Percentiles rank a stretch among this genome's conserved stretches.
Conservation (phyloP, 1,140 invertebrate species). For the Philaenus spumarius region DNA sequence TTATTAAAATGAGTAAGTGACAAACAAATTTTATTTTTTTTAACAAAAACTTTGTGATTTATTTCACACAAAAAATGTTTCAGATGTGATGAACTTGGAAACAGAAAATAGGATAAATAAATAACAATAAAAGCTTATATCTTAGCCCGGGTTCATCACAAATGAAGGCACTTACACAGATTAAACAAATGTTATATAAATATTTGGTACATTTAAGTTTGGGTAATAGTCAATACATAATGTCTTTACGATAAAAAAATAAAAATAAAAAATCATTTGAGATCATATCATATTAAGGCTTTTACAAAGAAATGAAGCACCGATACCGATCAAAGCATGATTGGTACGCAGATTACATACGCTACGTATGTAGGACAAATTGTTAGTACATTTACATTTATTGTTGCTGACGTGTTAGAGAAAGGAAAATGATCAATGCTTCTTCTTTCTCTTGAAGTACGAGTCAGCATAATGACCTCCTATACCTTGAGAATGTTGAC, state of each 20-base stretch:
- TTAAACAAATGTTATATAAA: neutral
- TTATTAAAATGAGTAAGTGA: too few relatives aligned
- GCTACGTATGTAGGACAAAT: too few relatives aligned
- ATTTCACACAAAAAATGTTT: neutral
- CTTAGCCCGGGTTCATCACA: neutral
- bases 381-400: too few relatives aligned
- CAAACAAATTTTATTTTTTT: neutral
- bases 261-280: neutral
- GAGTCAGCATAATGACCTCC: conserved; percentile 52
- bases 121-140: conserved; percentile 2
- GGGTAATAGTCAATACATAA: neutral
- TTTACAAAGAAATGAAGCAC: neutral
- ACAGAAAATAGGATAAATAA: neutral
- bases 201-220: too few relatives aligned
- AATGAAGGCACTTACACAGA: conserved; percentile 2
- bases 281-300: conserved; percentile 4
- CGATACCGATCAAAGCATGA: neutral
- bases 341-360: neutral
- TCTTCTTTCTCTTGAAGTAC: conserved; percentile 44
- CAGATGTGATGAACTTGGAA: neutral
- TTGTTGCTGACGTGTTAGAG: neutral
- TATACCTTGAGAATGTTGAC: conserved; percentile 51
- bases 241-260: neutral
- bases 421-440: conserved; percentile 13
- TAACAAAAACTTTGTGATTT: conserved; percentile 1